These are phyloP conservation scores for Verasper variegatus DNA, from an alignment of 2,113 vertebrate species.

Conservation along the genomic window DNA sequence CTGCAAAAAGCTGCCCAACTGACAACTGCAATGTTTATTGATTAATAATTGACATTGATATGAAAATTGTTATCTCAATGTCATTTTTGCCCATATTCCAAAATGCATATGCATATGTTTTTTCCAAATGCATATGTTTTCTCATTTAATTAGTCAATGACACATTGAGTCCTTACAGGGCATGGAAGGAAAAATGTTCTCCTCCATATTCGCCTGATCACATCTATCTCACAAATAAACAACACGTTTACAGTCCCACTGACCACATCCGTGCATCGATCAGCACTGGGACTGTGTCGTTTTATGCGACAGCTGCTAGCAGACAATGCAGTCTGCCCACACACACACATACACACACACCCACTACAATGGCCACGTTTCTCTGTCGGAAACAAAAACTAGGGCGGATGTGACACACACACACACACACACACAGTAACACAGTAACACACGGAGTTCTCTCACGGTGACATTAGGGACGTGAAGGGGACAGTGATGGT, in stretches of 20 bases:
- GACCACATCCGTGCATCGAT: constrained; percentile 55
- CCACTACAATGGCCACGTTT: constrained; percentile 77
- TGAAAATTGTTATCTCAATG: too few species aligned
- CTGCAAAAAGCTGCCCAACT: too few species aligned
- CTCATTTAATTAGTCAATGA: too few species aligned
- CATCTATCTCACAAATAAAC: too few species aligned
- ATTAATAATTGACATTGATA: too few species aligned
- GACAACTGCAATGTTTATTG: too few species aligned
- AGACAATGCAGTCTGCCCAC: constrained; percentile 68
- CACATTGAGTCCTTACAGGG: too few species aligned
- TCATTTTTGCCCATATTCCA: too few species aligned
- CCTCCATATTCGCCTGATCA: too few species aligned
- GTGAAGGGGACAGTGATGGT: not conserved
- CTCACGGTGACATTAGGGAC: not conserved
- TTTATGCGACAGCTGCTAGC: constrained; percentile 65
- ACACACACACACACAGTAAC: constrained; percentile 12
- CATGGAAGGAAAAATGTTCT: too few species aligned
- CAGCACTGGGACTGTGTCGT: constrained; percentile 29
- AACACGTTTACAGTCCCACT: not conserved
- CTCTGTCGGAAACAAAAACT: constrained; percentile 71
- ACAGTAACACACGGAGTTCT: not conserved
- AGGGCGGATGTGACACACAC: constrained; percentile 69
- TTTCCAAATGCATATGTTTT: too few species aligned
- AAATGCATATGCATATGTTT: too few species aligned
- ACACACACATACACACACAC: constrained; percentile 15